phyloP scores from a whole-genome alignment of 2,113 vertebrate genomes.

The Zapornia atra region DNA sequence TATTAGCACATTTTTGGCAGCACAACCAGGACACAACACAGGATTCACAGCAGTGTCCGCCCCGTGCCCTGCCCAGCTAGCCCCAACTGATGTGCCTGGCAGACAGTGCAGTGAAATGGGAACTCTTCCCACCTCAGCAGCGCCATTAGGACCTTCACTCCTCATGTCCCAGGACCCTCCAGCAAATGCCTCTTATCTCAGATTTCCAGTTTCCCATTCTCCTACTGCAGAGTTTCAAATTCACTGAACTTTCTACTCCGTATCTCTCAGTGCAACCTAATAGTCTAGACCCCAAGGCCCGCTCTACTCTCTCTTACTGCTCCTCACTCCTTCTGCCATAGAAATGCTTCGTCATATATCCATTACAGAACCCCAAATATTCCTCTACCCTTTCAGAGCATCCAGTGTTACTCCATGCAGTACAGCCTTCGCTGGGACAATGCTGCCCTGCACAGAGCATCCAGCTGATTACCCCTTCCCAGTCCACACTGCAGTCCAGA shows the following conservation, averaged over 20 bases:
- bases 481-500: background rate
- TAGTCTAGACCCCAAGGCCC: background rate
- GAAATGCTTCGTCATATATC: background rate
- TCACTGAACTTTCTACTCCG: rapidly evolving
- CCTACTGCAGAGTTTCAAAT: background rate
- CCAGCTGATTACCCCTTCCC: background rate
- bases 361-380: background rate
- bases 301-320: background rate
- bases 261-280: background rate
- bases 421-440: background rate
- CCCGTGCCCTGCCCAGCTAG: background rate
- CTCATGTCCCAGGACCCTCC: background rate
- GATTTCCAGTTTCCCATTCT: background rate
- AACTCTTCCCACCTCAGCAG: background rate
- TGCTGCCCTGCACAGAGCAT: background rate
- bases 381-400: background rate
- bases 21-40: background rate
- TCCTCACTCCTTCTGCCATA: background rate
- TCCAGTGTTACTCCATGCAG: background rate
- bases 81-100: background rate
- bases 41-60: background rate
- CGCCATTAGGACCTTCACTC: background rate
- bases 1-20: background rate
- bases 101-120: background rate
- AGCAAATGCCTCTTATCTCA: background rate